Evolutionary conservation across 2,888 invertebrate genomes (phyloP).

Genomic region (Nomada hirtipes): DNA sequence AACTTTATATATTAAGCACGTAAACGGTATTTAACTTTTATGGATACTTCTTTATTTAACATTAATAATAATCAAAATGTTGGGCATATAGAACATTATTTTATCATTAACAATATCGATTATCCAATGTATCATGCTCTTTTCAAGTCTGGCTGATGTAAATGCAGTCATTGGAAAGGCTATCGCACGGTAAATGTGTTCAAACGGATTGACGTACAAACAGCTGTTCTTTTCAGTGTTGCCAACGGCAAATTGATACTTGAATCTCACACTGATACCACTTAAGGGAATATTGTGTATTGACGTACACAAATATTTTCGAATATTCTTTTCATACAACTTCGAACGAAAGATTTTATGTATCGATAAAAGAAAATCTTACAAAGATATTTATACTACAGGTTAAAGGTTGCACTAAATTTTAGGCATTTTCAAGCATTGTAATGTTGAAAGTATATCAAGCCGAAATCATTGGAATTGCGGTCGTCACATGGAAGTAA

Average conservation of each 20-base stretch:
- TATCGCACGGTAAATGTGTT: conserved; percentile 63
- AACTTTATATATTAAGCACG: not conserved
- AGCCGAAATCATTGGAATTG: conserved; percentile 12
- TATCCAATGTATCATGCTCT: conserved; percentile 3
- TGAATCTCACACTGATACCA: conserved; percentile 1
- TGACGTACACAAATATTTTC: not conserved
- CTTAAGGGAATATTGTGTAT: not conserved
- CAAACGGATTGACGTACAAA: conserved; percentile 53
- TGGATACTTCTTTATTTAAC: not conserved
- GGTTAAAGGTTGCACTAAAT: too few relatives aligned
- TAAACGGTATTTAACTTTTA: not conserved
- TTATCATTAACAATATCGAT: not conserved
- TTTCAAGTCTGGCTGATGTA: conserved; percentile 9
- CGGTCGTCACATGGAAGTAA: not conserved
- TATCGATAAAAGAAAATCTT: not conserved
- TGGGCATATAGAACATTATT: not conserved
- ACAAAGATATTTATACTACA: not conserved
- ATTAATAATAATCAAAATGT: not conserved
- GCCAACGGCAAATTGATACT: conserved; percentile 41
- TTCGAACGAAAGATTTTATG: not conserved
- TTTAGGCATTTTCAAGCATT: too few relatives aligned
- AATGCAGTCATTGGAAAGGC: conserved; percentile 51
- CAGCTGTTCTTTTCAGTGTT: conserved; percentile 65
- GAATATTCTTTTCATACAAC: not conserved
- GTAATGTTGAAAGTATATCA: too few relatives aligned